Percentiles rank a stretch among this genome's conserved stretches.
phyloP scores from a whole-genome alignment of 2,113 vertebrate species.

The Phocoena sinus region DNA sequence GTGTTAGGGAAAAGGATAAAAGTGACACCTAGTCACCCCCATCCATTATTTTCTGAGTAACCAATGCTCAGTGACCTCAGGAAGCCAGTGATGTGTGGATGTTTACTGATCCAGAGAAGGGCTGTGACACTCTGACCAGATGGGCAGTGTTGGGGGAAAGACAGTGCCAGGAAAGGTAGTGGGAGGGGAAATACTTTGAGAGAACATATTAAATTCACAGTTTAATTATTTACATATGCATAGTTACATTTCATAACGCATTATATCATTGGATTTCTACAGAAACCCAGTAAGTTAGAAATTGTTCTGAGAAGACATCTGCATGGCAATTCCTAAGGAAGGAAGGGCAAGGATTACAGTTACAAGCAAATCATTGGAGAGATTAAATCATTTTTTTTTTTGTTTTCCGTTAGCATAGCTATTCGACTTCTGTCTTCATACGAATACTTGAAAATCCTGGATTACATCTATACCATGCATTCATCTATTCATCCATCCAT shows the following conservation, averaged over 20 bases:
- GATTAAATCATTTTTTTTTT: neutral
- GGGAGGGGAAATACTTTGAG: neutral
- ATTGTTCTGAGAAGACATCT: neutral
- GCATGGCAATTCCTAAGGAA: neutral
- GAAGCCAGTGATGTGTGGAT: neutral
- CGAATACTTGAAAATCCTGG: neutral
- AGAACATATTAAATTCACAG: neutral
- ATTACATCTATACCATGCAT: neutral
- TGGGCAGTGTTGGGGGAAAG: neutral
- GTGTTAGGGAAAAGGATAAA: neutral
- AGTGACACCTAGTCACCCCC: neutral
- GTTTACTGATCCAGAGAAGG: neutral
- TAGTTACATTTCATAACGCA: neutral
- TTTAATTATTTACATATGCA: conserved; percentile 23
- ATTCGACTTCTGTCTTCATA: neutral
- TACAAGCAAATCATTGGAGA: neutral
- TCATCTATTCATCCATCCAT: neutral
- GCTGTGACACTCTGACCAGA: neutral
- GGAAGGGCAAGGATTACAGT: neutral
- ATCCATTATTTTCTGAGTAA: neutral
- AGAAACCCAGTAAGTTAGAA: neutral
- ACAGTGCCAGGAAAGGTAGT: neutral
- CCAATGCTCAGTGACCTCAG: neutral
- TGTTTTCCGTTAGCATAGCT: neutral
- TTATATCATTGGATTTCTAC: conserved; percentile 28